phyloP scores from a whole-genome alignment of 1,140 invertebrate species.

The Diachasma alloeum region DNA sequence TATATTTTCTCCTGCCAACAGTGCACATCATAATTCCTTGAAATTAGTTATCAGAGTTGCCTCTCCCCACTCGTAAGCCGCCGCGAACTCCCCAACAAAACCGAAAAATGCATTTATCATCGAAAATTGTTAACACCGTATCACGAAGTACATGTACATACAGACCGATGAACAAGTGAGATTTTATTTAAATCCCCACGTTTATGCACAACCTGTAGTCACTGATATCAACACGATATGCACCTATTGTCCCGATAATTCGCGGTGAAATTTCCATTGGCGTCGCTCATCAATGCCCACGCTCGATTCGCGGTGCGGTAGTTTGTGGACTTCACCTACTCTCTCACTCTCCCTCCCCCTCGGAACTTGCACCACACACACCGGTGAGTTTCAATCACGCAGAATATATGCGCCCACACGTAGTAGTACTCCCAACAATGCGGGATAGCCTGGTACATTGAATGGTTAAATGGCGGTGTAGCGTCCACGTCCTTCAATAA shows the following conservation, averaged over 20 bases:
- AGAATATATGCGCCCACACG: slow-evolving; percentile 9
- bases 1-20: too few relatives aligned
- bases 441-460: not conserved
- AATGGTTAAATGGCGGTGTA: slow-evolving; percentile 5
- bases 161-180: not conserved
- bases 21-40: too few relatives aligned
- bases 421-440: slow-evolving; percentile 2
- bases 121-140: not conserved
- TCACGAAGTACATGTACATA: not conserved
- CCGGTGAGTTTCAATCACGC: slow-evolving; percentile 7
- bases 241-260: slow-evolving; percentile 19
- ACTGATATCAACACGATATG: slow-evolving; percentile 15
- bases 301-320: not conserved
- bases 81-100: not conserved
- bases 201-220: slow-evolving; percentile 19
- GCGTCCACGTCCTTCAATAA: not conserved
- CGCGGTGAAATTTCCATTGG: slow-evolving; percentile 20
- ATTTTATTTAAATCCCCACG: slow-evolving; percentile 10
- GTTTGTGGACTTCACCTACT: not conserved
- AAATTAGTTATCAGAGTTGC: too few relatives aligned
- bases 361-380: not conserved
- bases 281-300: slow-evolving; percentile 6
- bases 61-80: too few relatives aligned
- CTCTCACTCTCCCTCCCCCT: not conserved
- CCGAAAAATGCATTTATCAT: not conserved